A percentile compares a stretch with the other conserved stretches of the same genome.
phyloP scores from a whole-genome alignment of 1,140 invertebrate genomes.

The Elysia chlorotica region DNA sequence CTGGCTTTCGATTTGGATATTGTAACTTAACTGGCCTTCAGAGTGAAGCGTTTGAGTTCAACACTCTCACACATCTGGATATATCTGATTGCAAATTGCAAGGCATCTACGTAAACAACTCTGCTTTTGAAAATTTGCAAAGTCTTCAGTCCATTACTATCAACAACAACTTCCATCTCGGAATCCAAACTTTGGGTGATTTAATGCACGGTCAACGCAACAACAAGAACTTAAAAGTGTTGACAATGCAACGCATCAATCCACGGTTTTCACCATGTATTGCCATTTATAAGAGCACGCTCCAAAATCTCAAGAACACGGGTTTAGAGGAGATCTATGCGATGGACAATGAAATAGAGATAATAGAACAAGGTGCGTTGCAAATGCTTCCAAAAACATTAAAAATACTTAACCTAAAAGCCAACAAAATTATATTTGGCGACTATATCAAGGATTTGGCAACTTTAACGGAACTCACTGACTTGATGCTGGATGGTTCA shows the following conservation, averaged over 20 bases:
- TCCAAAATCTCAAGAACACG: background rate
- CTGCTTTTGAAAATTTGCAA: background rate
- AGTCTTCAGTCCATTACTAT: background rate
- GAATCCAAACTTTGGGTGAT: background rate
- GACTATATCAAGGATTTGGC: constrained; percentile 9
- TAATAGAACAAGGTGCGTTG: constrained; percentile 4
- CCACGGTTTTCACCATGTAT: background rate
- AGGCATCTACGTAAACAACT: background rate
- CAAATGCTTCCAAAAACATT: background rate
- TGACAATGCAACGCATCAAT: background rate
- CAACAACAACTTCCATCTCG: constrained; percentile 2
- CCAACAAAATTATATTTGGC: constrained; percentile 18
- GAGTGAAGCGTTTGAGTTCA: background rate
- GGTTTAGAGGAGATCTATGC: constrained; percentile 9
- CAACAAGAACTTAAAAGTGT: background rate
- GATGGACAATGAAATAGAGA: constrained; percentile 18
- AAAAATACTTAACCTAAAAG: background rate
- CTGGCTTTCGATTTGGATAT: background rate
- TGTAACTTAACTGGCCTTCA: background rate
- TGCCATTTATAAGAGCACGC: background rate
- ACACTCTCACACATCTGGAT: background rate
- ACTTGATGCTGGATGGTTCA: background rate
- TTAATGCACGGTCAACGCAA: constrained; percentile 5
- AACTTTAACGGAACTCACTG: background rate
- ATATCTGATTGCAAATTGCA: constrained; percentile 3